A percentile compares a stretch with the other conserved stretches of the same genome.
Evolutionary conservation across 2,888 invertebrate genomes (phyloP).

Genomic region (Schizotus pectinicornis): DNA sequence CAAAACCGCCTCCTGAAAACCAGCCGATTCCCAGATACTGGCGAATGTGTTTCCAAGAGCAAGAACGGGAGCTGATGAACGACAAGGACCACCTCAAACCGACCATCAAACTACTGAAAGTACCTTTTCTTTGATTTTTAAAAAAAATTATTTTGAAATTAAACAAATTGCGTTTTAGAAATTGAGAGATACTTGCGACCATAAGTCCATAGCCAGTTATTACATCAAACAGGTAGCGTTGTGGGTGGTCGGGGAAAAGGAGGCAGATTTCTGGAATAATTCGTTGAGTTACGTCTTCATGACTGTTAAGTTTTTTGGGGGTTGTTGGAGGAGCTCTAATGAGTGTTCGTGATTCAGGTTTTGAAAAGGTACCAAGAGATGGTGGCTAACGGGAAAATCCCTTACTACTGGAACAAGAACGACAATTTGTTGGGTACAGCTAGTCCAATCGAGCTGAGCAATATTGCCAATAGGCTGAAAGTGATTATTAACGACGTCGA

Average conservation of each 20-base stretch:
- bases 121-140: too few species aligned
- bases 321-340: conserved; percentile 4
- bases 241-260: conserved; percentile 44
- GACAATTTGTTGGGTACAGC: conserved; percentile 53
- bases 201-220: conserved; percentile 55
- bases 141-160: too few species aligned
- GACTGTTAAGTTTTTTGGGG: conserved; percentile 1
- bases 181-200: conserved; percentile 48
- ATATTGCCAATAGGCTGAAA: conserved; percentile 55
- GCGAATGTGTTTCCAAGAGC: conserved; percentile 57
- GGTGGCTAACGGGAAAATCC: conserved; percentile 41
- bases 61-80: conserved; percentile 51
- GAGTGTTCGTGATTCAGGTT: conserved; percentile 48
- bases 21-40: conserved; percentile 39
- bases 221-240: conserved; percentile 59
- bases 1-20: conserved; percentile 20
- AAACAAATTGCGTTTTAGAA: conserved; percentile 41
- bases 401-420: conserved; percentile 55
- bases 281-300: background rate
- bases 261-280: background rate
- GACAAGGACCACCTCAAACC: conserved; percentile 40
- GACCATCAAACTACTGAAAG: conserved; percentile 41
- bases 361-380: conserved; percentile 46
- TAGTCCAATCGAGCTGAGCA: conserved; percentile 48
- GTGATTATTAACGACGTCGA: conserved; percentile 57